Base-by-base conservation (phyloP, 2,113 vertebrate species). In the Callionymus lyra region DNA sequence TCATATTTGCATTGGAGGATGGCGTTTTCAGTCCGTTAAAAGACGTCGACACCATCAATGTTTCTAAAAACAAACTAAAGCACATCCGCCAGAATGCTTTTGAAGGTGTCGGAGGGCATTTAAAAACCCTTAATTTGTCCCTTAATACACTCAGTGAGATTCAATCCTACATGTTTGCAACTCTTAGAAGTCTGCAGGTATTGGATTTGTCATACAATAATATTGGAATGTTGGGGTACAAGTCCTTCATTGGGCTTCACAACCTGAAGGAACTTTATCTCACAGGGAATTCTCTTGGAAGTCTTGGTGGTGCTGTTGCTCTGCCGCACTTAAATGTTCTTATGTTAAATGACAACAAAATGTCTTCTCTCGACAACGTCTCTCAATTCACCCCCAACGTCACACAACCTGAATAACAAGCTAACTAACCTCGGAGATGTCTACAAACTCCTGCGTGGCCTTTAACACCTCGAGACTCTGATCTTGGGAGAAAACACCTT, bases 161-260 rank as follows among this genome's bases (percentile, higher is more conserved):
- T 43, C 74, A 84, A 0, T 32, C 77, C 16, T 9, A 74, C 34
- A 71, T 80, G 6, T 98, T 98, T 71, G 19, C 52, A 0, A 86
- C 84, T 12, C 76, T 97, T 1, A 41, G 0, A 0, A 76, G 51
- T 12, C 34, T 95, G 2, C 4, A 0, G 1, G 21, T 44, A 11
- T 65, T 98, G 15, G 85, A 94, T 54, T 72, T 98, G 47, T 84
- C 88, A 31, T 45, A 84, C 44, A 97, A 96, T 62, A 86, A 92
- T 50, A 90, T 95, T 1, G 88, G 90, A 3, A 59, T 48, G 1
- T 76, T 95, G 50, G 58, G 40, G 33, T 1, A 2, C 0, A 0
- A 37, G 0, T 76, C 91, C 2, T 94, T 97, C 63, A 32, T 1
- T 2, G 56, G 53, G 2, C 82, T 93, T 48, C 1, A 41, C 12